Evolutionary conservation across 2,113 vertebrate species (phyloP).

Genomic region (Corythaeola cristata): DNA sequence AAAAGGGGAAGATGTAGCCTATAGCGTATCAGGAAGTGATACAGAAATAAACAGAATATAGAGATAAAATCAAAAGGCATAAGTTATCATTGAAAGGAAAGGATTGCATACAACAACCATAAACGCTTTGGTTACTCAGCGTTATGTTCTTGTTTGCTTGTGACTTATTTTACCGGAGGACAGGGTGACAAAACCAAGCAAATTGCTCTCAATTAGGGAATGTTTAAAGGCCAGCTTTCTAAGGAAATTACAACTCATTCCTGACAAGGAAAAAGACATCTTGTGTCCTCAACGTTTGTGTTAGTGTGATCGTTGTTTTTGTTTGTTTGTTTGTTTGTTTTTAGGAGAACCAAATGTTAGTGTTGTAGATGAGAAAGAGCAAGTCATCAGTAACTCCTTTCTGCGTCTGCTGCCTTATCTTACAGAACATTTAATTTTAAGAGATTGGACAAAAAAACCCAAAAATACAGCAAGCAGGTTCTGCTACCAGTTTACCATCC

Average conservation of each 20-base stretch:
- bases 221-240: neutral
- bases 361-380: neutral
- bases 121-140: neutral
- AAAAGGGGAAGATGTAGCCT: neutral
- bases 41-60: neutral
- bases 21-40: neutral
- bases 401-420: neutral
- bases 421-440: neutral
- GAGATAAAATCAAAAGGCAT: neutral
- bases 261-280: neutral
- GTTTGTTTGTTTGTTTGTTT: neutral
- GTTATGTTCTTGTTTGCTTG: neutral
- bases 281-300: neutral
- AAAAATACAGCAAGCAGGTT: neutral
- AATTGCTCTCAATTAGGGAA: neutral
- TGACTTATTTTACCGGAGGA: neutral
- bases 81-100: neutral
- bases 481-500: neutral
- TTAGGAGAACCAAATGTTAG: neutral
- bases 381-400: neutral
- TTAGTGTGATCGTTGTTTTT: neutral
- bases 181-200: neutral
- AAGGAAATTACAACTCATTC: neutral
- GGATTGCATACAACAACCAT: neutral
- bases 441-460: neutral